These are phyloP conservation scores for Portevinia maculata DNA, from an alignment of 2,888 invertebrate genomes.

Conservation along the genomic window DNA sequence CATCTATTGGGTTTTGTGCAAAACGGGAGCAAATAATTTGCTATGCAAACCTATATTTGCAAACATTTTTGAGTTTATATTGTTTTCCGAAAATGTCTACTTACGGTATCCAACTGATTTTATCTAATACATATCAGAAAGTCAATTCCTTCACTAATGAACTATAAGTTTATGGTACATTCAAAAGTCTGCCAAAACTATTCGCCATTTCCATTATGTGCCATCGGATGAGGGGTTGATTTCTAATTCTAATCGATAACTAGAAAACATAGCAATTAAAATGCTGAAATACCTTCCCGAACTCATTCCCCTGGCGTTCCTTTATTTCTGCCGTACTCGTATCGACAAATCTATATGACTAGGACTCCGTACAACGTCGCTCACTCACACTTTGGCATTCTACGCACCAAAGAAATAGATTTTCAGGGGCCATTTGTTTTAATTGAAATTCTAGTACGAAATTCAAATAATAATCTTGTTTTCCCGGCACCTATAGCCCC, in stretches of 20 bases:
- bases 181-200: slow-evolving; percentile 57
- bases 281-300: slow-evolving; percentile 63
- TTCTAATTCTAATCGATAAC: slow-evolving; percentile 74
- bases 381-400: slow-evolving; percentile 64
- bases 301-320: background rate
- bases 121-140: slow-evolving; percentile 49
- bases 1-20: no score
- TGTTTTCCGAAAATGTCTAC: no score
- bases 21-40: no score
- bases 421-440: slow-evolving; percentile 81
- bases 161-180: slow-evolving; percentile 65
- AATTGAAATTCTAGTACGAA: slow-evolving; percentile 88
- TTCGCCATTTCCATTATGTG: slow-evolving; percentile 60
- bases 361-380: slow-evolving; percentile 32
- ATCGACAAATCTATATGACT: slow-evolving; percentile 1
- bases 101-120: background rate
- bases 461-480: slow-evolving; percentile 75
- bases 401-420: slow-evolving; percentile 71
- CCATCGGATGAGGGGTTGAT: slow-evolving; percentile 56
- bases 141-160: slow-evolving; percentile 61
- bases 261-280: slow-evolving; percentile 74
- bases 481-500: slow-evolving; percentile 72
- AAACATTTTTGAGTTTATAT: no score
- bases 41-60: no score
- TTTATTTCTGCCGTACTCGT: slow-evolving; percentile 10